Percentiles rank a stretch among this genome's conserved stretches.
These are phyloP conservation scores for Hemibagrus wyckioides DNA, from an alignment of 2,113 vertebrate genomes.

Conservation along the genomic window DNA sequence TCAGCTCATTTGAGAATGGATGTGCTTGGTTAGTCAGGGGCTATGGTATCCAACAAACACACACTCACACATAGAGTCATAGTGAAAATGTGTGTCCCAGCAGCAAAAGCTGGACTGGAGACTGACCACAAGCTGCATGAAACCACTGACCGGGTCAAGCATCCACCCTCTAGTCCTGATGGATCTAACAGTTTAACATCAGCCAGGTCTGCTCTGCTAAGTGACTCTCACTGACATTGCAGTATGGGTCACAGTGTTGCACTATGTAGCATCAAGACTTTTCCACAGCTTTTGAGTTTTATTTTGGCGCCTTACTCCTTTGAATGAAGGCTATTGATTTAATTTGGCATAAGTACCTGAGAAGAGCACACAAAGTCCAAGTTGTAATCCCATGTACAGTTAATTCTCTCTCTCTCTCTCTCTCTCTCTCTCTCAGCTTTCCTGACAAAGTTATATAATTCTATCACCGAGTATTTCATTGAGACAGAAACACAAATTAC, in stretches of 20 bases:
- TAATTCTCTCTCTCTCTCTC: no score
- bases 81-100: slow-evolving; percentile 48
- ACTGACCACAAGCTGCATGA: slow-evolving; percentile 55
- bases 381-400: background rate
- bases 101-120: slow-evolving; percentile 48
- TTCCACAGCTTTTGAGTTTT: background rate
- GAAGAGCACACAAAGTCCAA: background rate
- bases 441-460: slow-evolving; percentile 1
- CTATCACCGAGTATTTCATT: slow-evolving; percentile 7
- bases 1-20: slow-evolving; percentile 53
- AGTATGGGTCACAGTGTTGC: background rate
- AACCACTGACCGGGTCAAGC: slow-evolving; percentile 57
- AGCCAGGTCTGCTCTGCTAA: slow-evolving; percentile 22
- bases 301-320: background rate
- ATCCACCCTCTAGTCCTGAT: slow-evolving; percentile 48
- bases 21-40: slow-evolving; percentile 57
- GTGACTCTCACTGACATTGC: slow-evolving; percentile 35
- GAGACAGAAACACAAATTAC: slow-evolving; percentile 17
- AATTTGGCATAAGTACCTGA: background rate
- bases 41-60: slow-evolving; percentile 37
- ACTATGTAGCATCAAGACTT: background rate
- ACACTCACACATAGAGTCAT: slow-evolving; percentile 43
- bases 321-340: background rate
- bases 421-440: background rate
- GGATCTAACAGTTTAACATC: slow-evolving; percentile 41